Conservation (phyloP, 2,797 vertebrate genomes). For the Chromis chromis region DNA sequence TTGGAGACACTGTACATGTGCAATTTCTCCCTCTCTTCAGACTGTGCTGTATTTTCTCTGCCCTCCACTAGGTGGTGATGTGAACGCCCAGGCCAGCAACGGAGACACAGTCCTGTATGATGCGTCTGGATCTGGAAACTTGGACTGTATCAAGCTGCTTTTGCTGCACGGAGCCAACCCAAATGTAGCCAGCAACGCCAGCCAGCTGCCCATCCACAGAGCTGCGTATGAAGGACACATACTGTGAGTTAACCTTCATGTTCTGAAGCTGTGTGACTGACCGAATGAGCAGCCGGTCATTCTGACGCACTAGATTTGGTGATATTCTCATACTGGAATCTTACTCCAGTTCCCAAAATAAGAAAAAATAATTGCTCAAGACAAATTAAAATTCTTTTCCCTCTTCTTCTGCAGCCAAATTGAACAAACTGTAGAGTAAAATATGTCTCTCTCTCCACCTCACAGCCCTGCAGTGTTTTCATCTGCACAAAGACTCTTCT, state of each 20-base stretch:
- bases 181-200: constrained; percentile 86
- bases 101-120: constrained; percentile 88
- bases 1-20: no score
- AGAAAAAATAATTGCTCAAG: constrained; percentile 26
- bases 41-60: constrained; percentile 27
- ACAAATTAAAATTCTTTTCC: constrained; percentile 54
- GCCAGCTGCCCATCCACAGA: constrained; percentile 89
- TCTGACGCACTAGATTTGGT: not conserved
- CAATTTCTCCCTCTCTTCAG: not conserved
- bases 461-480: constrained; percentile 57
- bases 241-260: constrained; percentile 82
- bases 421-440: constrained; percentile 20
- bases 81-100: constrained; percentile 86
- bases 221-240: constrained; percentile 90
- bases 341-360: not conserved
- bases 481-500: constrained; percentile 69
- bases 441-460: constrained; percentile 42
- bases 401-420: constrained; percentile 37
- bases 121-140: constrained; percentile 88
- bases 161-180: constrained; percentile 88
- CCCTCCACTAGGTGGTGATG: constrained; percentile 85
- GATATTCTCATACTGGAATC: constrained; percentile 7
- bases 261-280: not conserved
- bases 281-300: not conserved
- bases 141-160: constrained; percentile 88